Evolutionary conservation across 2,888 invertebrate genomes (phyloP), one percentile per base, ranked within the genome.

Genomic region (Stictocephala bisonia): DNA sequence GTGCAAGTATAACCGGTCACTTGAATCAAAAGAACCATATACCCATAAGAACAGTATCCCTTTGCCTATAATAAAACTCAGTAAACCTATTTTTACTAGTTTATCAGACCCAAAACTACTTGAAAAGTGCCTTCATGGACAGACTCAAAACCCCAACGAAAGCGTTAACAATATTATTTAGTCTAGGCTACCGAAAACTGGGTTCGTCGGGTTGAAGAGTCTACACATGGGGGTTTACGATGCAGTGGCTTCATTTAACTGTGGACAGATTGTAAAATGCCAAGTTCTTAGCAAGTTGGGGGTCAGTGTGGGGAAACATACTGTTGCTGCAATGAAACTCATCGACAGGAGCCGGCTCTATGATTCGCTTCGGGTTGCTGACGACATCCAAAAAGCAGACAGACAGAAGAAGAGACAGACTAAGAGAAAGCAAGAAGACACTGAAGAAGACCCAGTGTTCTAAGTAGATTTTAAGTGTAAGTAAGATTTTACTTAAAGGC

Each of bases 391-490:
- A 58, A 68, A 68, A 70, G 44, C 24, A 26, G 31, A 20, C 11
- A 58, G 26, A 40, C 20, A 53, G 29, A 24, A 29, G 20, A 13
- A 69, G 18, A 53, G 70, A 29, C 56, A 40, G 41, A 22, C 18
- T 7, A 71, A 58, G 20, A 71, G 44, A 27, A 71, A 26, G 20
- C 29, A 58, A 58, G 71, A 71, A 71, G 71, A 71, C 56, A n/a
- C n/a, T n/a, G 58, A 71, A 44, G 71, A 71, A 20, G 44, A 71
- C 15, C 71, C 56, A 56, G 44, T n/a, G n/a, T n/a, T n/a, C n/a
- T n/a, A n/a, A n/a, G n/a, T n/a, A n/a, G n/a, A n/a, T n/a, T n/a
- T n/a, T n/a, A n/a, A n/a, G n/a, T n/a, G n/a, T n/a, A n/a, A n/a
- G n/a, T n/a, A n/a, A n/a, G n/a, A n/a, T n/a, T n/a, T n/a, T n/a